phyloP scores from a whole-genome alignment of 2,888 invertebrate species.

The Athripsodes cinereus region DNA sequence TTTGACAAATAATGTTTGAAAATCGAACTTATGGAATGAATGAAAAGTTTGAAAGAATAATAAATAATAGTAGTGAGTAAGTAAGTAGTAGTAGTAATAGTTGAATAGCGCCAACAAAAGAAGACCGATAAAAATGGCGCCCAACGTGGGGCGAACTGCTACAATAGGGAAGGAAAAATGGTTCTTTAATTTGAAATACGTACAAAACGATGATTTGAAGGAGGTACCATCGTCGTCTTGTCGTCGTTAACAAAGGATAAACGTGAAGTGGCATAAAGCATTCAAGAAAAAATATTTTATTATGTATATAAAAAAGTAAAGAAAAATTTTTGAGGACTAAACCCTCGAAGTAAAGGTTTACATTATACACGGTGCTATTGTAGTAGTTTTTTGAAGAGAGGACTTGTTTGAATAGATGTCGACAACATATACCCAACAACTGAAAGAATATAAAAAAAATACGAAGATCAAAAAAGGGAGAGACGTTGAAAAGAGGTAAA shows the following conservation, averaged over 20 bases:
- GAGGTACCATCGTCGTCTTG: not conserved
- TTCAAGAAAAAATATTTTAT: not conserved
- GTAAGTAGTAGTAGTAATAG: not conserved
- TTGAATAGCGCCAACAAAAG: not conserved
- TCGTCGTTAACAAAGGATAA: not conserved
- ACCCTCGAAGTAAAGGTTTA: not conserved
- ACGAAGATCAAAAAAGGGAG: no score
- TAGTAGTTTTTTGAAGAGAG: not conserved
- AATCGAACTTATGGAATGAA: not conserved
- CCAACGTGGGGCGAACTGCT: slow-evolving; percentile 3
- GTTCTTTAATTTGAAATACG: slow-evolving; percentile 21
- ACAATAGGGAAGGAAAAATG: slow-evolving; percentile 19
- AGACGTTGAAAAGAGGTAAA: no score
- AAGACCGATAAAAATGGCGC: not conserved
- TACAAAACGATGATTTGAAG: slow-evolving; percentile 12
- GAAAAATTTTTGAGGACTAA: not conserved
- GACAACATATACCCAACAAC: no score
- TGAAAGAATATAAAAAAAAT: no score
- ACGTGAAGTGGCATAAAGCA: slow-evolving; percentile 1
- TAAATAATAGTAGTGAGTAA: not conserved
- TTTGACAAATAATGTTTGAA: not conserved
- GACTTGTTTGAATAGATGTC: not conserved
- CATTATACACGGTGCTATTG: not conserved
- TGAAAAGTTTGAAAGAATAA: not conserved
- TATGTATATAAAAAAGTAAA: not conserved